A percentile compares a stretch with the other conserved stretches of the same genome.
phyloP scores from a whole-genome alignment of 2,113 vertebrate species.

The Spheniscus mendiculus region DNA sequence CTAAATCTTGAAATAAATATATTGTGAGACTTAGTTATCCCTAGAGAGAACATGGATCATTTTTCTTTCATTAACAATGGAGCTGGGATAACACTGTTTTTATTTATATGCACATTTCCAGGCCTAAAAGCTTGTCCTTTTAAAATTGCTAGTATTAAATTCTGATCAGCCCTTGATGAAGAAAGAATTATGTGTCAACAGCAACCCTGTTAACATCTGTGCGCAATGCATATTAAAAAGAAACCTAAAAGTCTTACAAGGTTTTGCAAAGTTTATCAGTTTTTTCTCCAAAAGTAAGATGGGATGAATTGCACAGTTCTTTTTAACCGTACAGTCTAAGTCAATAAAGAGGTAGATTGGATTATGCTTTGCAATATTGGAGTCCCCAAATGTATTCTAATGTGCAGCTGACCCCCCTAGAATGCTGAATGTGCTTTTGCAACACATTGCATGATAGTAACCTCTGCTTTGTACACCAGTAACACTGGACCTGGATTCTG shows the following conservation, averaged over 20 bases:
- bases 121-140: slow-evolving; percentile 42
- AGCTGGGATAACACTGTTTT: neutral
- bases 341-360: neutral
- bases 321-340: neutral
- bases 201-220: slow-evolving; percentile 8
- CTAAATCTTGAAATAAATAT: slow-evolving; percentile 64
- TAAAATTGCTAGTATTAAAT: slow-evolving; percentile 56
- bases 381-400: neutral
- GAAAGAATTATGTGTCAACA: slow-evolving; percentile 31
- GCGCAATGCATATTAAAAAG: slow-evolving; percentile 24
- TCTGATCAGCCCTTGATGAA: slow-evolving; percentile 45
- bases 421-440: neutral
- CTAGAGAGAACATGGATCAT: slow-evolving; percentile 36
- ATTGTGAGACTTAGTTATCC: slow-evolving; percentile 34
- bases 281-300: neutral
- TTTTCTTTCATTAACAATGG: slow-evolving; percentile 63
- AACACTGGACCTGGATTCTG: neutral
- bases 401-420: neutral
- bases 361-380: neutral
- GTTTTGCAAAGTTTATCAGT: neutral
- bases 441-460: neutral
- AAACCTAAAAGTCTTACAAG: neutral
- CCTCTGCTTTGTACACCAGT: neutral
- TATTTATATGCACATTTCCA: slow-evolving; percentile 48
- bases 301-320: neutral